phyloP scores from a whole-genome alignment of 2,113 vertebrate species.

The Capreolus pygargus region DNA sequence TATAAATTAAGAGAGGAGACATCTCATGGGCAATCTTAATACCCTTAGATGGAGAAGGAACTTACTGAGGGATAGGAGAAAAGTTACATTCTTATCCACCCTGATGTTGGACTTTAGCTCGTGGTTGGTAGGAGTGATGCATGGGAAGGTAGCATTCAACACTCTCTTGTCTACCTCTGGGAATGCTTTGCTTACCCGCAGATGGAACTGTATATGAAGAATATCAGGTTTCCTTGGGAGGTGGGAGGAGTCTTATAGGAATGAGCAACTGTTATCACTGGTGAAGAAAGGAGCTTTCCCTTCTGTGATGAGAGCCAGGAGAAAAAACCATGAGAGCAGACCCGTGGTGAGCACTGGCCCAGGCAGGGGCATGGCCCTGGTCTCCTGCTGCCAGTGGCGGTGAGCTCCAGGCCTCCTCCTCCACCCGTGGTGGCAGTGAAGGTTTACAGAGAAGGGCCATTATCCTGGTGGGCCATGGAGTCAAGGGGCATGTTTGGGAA shows the following conservation, averaged over 20 bases:
- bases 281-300: not conserved
- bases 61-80: not conserved
- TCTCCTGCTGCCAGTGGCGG: not conserved
- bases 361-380: not conserved
- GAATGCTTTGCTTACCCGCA: not conserved
- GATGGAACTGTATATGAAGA: not conserved
- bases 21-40: not conserved
- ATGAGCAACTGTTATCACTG: not conserved
- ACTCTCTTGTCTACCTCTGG: not conserved
- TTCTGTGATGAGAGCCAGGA: not conserved
- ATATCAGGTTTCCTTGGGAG: not conserved
- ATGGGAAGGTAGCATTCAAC: not conserved
- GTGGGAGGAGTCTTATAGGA: not conserved
- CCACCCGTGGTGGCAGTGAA: not conserved
- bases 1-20: not conserved
- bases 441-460: not conserved
- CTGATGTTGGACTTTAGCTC: not conserved
- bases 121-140: not conserved
- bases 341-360: not conserved
- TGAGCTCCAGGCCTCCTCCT: not conserved
- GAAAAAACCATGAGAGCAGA: not conserved
- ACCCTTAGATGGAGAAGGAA: not conserved
- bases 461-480: not conserved
- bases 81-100: not conserved
- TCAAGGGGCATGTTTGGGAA: not conserved